Conservation (phyloP, 2,888 invertebrate genomes). For the Heliconius charithonia region DNA sequence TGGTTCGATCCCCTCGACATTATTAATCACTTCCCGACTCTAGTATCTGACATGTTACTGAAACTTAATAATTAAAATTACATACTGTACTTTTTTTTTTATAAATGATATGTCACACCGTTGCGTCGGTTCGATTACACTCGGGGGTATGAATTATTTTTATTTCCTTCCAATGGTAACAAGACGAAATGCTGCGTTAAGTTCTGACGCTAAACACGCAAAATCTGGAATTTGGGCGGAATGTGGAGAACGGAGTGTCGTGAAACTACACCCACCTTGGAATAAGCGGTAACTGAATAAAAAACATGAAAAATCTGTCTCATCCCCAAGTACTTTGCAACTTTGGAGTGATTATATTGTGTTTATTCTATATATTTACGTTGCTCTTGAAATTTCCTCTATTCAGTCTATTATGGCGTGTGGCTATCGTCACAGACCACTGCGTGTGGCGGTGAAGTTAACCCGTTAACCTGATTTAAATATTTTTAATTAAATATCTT, state of each 20-base stretch:
- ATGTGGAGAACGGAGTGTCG: background rate
- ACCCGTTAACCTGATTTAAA: slow-evolving; percentile 27
- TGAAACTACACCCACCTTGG: background rate
- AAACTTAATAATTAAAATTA: too few relatives aligned
- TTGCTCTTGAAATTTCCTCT: slow-evolving; percentile 18
- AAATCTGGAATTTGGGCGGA: background rate
- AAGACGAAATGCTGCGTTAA: background rate
- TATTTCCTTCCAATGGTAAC: too few relatives aligned
- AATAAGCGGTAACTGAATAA: background rate
- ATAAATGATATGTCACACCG: too few relatives aligned
- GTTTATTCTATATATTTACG: background rate
- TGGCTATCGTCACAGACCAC: slow-evolving; percentile 15
- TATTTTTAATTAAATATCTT: slow-evolving; percentile 5
- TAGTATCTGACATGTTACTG: too few relatives aligned
- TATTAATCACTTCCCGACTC: too few relatives aligned
- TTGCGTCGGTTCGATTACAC: too few relatives aligned
- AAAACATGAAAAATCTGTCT: background rate
- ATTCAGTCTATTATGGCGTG: slow-evolving; percentile 15
- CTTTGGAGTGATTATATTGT: too few relatives aligned
- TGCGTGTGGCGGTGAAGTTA: slow-evolving; percentile 7
- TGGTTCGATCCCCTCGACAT: too few relatives aligned
- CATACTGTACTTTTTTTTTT: too few relatives aligned
- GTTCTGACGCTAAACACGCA: background rate
- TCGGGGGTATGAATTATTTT: too few relatives aligned
- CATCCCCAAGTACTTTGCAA: background rate